Base-by-base conservation (phyloP, 2,888 invertebrate species). In the Xestia ashworthii region DNA sequence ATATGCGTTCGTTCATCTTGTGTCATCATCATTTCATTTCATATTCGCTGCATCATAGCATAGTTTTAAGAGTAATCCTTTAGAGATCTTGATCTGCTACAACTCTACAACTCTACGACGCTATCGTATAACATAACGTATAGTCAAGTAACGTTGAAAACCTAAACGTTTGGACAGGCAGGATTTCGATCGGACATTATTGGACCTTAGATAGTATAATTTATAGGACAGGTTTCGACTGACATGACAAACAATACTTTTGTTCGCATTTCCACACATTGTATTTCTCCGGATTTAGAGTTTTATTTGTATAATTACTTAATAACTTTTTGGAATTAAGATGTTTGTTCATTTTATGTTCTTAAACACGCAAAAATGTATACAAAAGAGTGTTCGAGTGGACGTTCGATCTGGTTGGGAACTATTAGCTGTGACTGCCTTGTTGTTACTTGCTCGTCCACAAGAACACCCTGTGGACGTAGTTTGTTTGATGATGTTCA, bases 21-120 rank as follows among this genome's bases (percentile, higher is more conserved):
- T n/a, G 6, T 3, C 16, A 3, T 46, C 62, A 60, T 64, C 9
- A 0, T 32, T 19, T 55, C 64, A 25, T 60, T 19, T 19, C 19
- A 38, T 62, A 58, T 60, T 74, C 76, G 41, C 71, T 64, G 72
- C 72, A 84, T 73, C 77, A 77, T 74, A 74, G 12, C 55, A 77
- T 74, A 77, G 32, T 64, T 74, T 76, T 72, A 69, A 58, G 48
- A 69, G 3, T 76, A 69, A 62, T 62, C 68, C 46, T 25, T 11
- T 73, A 16, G 8, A 71, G 14, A 84, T 80, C 68, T 32, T 66
- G 60, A 38, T 65, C 71, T 69, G 76, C 68, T 69, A 44, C 5
- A 53, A 32, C 41, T 71, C 68, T 69, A 44, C 5, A 53, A 32
- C 41, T 71, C 41, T 53, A 22, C 4, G 25, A 8, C 41, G 64